Base-by-base conservation (phyloP, 2,113 vertebrate genomes). In the Bufo bufo region DNA sequence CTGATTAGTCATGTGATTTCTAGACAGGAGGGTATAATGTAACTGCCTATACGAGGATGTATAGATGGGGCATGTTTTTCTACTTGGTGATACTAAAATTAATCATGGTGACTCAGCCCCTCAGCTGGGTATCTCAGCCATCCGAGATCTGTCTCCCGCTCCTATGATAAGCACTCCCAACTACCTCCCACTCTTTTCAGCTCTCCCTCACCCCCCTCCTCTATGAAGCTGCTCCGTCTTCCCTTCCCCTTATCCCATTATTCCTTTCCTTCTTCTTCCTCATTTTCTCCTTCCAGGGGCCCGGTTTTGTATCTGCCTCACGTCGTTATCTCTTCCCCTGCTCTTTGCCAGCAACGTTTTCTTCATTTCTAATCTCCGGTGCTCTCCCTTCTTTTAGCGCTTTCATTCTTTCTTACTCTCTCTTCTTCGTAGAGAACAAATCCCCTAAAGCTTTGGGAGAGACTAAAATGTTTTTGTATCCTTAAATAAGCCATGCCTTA, bases 71-170 rank as follows among this genome's bases (percentile, higher is more conserved):
- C 65, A 72, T 87, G 54, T 87, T 72, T 72, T 82, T 87, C 47
- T 82, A 63, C 13, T 74, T 77, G 50, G 58, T 49, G 69, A 23
- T 88, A 63, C 87, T 88, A 83, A 88, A 88, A 61, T 88, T 83
- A 88, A 58, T 83, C 10, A 3, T 63, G 79, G 71, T 88, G 87
- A 88, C 65, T 88, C 87, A 88, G 80, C 13, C 66, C 33, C 87
- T 88, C 87, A 54, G 87, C 87, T 88, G 80, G 79, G 80, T 82
- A 33, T 83, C 69, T 83, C 59, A 50, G 14, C 47, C 85, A 61
- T 45, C 58, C 59, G 16, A 43, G 52, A 83, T 66, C 56, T 59
- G 20, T 56, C 84, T 85, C 84, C 6, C 20, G 8, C 72, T 65
- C 74, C 16, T 66, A 43, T 19, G 17, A 17, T 47, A 16, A 20